These are phyloP conservation scores for Andrena praecox DNA, from an alignment of 2,888 invertebrate genomes.

Conservation along the genomic window DNA sequence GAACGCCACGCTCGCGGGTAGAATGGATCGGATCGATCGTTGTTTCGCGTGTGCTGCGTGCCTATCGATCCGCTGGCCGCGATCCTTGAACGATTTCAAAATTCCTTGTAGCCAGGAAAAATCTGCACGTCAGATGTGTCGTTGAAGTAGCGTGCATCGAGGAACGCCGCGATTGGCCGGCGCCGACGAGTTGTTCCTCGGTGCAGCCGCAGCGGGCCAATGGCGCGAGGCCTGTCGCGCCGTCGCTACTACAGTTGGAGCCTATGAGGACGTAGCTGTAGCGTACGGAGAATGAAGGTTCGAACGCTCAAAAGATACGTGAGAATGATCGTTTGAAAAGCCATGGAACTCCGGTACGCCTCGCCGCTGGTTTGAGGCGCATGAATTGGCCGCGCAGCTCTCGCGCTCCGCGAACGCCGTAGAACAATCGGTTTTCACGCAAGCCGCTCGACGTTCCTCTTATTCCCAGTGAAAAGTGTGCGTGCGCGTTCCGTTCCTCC, in stretches of 20 bases:
- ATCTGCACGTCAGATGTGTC: slow-evolving; percentile 46
- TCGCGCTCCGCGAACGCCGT: neutral
- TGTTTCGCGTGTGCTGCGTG: neutral
- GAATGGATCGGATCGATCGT: neutral
- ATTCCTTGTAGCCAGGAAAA: slow-evolving; percentile 40
- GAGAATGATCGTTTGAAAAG: slow-evolving; percentile 56
- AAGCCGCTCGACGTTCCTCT: slow-evolving; percentile 6
- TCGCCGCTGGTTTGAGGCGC: neutral
- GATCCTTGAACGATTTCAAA: slow-evolving; percentile 59
- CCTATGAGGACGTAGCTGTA: slow-evolving; percentile 69
- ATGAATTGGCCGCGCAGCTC: neutral
- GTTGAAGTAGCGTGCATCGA: slow-evolving; percentile 13
- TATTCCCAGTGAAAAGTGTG: slow-evolving; percentile 63
- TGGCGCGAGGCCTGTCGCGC: slow-evolving; percentile 54
- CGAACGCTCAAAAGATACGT: slow-evolving; percentile 76
- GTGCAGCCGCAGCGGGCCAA: slow-evolving; percentile 48
- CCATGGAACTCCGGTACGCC: neutral
- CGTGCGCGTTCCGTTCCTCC: slow-evolving; percentile 59
- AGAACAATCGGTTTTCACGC: slow-evolving; percentile 3
- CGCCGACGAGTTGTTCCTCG: slow-evolving; percentile 23
- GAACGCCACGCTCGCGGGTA: neutral
- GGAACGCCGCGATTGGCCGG: slow-evolving; percentile 55
- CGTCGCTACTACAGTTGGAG: slow-evolving; percentile 63
- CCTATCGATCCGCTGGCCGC: slow-evolving; percentile 36
- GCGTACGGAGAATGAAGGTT: slow-evolving; percentile 68